These are phyloP conservation scores for Celastrina argiolus DNA, from an alignment of 2,888 invertebrate species.

Conservation along the genomic window DNA sequence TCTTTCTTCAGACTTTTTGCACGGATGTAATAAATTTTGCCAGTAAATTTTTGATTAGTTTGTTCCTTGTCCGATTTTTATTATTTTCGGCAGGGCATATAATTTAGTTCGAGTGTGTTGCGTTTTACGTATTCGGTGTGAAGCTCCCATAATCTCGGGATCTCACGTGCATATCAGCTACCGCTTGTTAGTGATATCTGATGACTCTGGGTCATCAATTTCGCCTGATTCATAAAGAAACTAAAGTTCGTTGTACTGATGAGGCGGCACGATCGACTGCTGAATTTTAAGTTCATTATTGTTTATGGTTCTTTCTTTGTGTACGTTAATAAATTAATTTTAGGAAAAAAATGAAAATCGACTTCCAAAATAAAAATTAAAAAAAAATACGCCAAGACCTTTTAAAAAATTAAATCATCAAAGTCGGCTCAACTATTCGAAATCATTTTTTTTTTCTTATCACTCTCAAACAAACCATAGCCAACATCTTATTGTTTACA, in stretches of 20 bases:
- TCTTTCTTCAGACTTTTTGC: too few species aligned
- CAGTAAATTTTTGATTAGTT: background rate
- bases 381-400: too few species aligned
- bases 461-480: too few species aligned
- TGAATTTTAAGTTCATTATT: constrained; percentile 33
- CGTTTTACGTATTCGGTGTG: background rate
- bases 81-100: too few species aligned
- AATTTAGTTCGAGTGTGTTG: background rate
- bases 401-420: too few species aligned
- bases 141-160: constrained; percentile 29
- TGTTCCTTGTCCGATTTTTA: too few species aligned
- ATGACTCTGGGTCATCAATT: constrained; percentile 60
- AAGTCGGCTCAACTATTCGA: too few species aligned
- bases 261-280: constrained; percentile 32
- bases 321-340: too few species aligned
- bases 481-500: too few species aligned
- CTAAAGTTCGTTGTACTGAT: constrained; percentile 34
- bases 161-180: constrained; percentile 63
- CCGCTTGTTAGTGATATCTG: constrained; percentile 66
- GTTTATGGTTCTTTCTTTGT: background rate
- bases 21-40: background rate
- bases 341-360: too few species aligned
- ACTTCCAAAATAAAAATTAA: too few species aligned
- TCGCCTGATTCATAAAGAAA: constrained; percentile 51
- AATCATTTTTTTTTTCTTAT: too few species aligned